A percentile compares a stretch with the other conserved stretches of the same genome.
Conservation (phyloP, 1,140 invertebrate genomes). For the Rhopalosiphum padi region DNA sequence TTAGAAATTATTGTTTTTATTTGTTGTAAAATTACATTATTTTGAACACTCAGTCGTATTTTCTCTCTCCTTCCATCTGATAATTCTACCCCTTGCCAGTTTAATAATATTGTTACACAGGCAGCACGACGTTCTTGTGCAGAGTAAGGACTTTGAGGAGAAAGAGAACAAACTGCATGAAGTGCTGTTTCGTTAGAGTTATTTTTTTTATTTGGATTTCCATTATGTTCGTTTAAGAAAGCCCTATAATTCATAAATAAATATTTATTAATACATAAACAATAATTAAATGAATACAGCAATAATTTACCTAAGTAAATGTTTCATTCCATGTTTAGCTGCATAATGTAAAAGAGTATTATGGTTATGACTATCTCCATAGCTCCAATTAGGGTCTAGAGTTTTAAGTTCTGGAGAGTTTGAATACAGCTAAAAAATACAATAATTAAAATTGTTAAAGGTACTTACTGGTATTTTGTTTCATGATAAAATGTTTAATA, state of each 20-base stretch:
- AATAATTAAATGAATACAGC: neutral
- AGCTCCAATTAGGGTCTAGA: slow-evolving; percentile 75
- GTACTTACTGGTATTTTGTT: neutral
- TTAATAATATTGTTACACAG: slow-evolving; percentile 71
- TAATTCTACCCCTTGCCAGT: slow-evolving; percentile 69
- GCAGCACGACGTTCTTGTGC: slow-evolving; percentile 70
- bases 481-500: slow-evolving; percentile 58
- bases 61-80: slow-evolving; percentile 67
- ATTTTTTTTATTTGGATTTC: slow-evolving; percentile 77
- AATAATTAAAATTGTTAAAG: slow-evolving; percentile 7
- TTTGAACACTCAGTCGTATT: slow-evolving; percentile 69
- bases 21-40: slow-evolving; percentile 66
- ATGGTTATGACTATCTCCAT: slow-evolving; percentile 73
- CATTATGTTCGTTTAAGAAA: slow-evolving; percentile 72
- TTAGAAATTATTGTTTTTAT: neutral
- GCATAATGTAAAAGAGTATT: slow-evolving; percentile 76
- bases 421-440: slow-evolving; percentile 66
- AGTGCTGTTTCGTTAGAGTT: slow-evolving; percentile 71
- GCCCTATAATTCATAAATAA: slow-evolving; percentile 64
- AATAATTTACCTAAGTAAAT: slow-evolving; percentile 67
- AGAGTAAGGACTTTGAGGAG: slow-evolving; percentile 66
- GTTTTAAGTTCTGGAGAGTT: slow-evolving; percentile 72
- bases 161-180: slow-evolving; percentile 71
- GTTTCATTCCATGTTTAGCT: slow-evolving; percentile 74
- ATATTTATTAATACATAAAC: neutral